Conservation (phyloP, 2,888 invertebrate genomes). For the Chydorus sphaericus region DNA sequence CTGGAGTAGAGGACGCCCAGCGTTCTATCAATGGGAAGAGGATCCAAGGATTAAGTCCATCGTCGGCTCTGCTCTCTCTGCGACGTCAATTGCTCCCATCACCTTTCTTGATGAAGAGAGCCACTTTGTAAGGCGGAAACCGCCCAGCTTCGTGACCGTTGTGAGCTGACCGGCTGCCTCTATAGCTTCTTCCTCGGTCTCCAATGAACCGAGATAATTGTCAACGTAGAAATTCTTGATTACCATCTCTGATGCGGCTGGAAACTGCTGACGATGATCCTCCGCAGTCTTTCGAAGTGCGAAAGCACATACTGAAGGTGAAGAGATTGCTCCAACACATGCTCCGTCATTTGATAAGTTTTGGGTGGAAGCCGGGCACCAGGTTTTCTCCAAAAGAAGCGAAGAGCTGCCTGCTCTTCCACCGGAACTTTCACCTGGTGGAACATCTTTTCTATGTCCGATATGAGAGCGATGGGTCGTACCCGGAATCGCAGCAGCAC, state of each 20-base stretch:
- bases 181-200: slow-evolving; percentile 13
- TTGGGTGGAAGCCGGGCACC: background rate
- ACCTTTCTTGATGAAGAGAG: slow-evolving; percentile 8
- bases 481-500: slow-evolving; percentile 16
- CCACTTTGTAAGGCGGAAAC: slow-evolving; percentile 15
- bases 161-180: slow-evolving; percentile 7
- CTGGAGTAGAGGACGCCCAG: slow-evolving; percentile 1
- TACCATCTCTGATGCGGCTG: slow-evolving; percentile 16
- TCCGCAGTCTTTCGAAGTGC: slow-evolving; percentile 17
- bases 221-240: slow-evolving; percentile 17
- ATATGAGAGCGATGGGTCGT: slow-evolving; percentile 11
- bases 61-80: background rate
- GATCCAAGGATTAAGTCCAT: background rate
- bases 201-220: slow-evolving; percentile 16
- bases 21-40: background rate
- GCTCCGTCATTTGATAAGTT: slow-evolving; percentile 5
- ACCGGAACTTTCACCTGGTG: slow-evolving; percentile 11
- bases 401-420: slow-evolving; percentile 14
- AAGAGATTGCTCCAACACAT: background rate
- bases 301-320: slow-evolving; percentile 1
- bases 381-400: slow-evolving; percentile 17
- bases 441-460: slow-evolving; percentile 18
- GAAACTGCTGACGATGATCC: slow-evolving; percentile 14
- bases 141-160: slow-evolving; percentile 14
- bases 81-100: slow-evolving; percentile 1